Evolutionary conservation across 2,888 invertebrate genomes (phyloP), one percentile per base, ranked within the genome.

Genomic region (Caenorhabditis macrosperma): DNA sequence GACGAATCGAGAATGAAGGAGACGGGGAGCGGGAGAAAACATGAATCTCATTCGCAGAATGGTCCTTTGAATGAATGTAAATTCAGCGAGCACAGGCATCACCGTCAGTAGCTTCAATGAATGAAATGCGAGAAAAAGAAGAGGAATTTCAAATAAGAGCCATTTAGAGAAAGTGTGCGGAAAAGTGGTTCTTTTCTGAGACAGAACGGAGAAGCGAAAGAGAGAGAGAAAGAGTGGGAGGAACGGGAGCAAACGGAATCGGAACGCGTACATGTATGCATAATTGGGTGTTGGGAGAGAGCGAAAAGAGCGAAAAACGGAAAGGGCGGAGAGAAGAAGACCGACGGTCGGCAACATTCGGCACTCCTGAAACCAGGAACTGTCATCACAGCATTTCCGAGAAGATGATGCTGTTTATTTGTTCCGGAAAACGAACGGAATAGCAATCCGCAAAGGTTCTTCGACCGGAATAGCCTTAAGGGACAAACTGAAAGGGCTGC

Each of bases 261-360:
- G 28, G 44, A 44, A 44, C 44, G 44, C 6, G 38, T 17, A n/a
- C 9, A 17, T 57, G 48, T 22, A 33, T 66, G 48, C 30, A 33
- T 66, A 55, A 66, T 55, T 46, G 44, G 22, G 35, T 48, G 50
- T 50, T 63, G 17, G 17, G 33, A 61, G 17, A 44, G 44, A 20
- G 3, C 17, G 17, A 2, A 1, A n/a, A n/a, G n/a, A n/a, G n/a
- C n/a, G n/a, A n/a, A n/a, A n/a, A n/a, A 35, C 35, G 57, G 35
- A 57, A 57, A 54, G 54, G 15, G 30, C 54, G n/a, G 30, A 17
- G 54, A n/a, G n/a, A n/a, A n/a, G n/a, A n/a, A n/a, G n/a, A n/a
- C n/a, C n/a, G n/a, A n/a, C n/a, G n/a, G n/a, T 33, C 38, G 15
- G 38, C 9, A 38, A 38, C 6, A 33, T 33, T 33, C 33, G 33